phyloP scores from a whole-genome alignment of 2,113 vertebrate species.

The Pithys albifrons region DNA sequence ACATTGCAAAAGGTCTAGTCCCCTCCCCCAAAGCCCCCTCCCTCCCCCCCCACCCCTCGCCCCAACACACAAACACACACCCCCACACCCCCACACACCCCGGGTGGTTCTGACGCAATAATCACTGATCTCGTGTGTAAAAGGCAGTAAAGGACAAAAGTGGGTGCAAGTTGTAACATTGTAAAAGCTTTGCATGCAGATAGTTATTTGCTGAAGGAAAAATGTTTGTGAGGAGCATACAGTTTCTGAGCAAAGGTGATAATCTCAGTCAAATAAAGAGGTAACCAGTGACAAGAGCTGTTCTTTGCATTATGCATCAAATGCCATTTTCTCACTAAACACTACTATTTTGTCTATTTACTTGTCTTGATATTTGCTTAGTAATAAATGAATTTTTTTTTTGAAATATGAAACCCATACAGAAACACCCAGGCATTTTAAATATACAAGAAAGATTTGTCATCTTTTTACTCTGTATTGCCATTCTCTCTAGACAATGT shows the following conservation, averaged over 20 bases:
- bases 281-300: not conserved
- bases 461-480: not conserved
- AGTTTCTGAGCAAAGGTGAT: not conserved
- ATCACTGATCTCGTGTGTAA: too few species aligned
- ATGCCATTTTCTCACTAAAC: constrained; percentile 3
- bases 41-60: too few species aligned
- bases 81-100: too few species aligned
- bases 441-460: not conserved
- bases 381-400: not conserved
- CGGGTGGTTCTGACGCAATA: too few species aligned
- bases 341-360: not conserved
- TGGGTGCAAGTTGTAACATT: not conserved
- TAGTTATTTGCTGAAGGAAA: not conserved
- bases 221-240: not conserved
- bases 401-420: not conserved
- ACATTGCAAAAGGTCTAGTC: too few species aligned
- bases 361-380: not conserved
- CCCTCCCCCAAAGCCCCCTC: too few species aligned
- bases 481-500: not conserved
- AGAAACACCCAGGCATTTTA: not conserved
- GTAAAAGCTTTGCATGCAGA: not conserved
- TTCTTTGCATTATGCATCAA: not conserved
- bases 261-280: constrained; percentile 9
- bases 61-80: too few species aligned
- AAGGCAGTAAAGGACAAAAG: not conserved